Evolutionary conservation across 2,888 invertebrate species (phyloP), one percentile per base, ranked within the genome.

Genomic region (Papilio elwesi): DNA sequence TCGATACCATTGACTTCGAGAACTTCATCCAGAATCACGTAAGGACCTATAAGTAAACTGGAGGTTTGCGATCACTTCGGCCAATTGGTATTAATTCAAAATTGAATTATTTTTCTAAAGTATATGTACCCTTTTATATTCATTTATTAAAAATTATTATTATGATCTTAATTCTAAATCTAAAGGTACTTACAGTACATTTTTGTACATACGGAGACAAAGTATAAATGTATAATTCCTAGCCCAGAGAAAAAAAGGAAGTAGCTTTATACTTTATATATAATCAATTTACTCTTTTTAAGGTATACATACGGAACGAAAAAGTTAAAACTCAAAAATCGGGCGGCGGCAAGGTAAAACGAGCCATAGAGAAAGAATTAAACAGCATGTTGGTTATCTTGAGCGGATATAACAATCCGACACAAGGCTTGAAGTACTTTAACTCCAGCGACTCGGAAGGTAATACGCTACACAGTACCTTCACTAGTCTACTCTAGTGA

Each of bases 1-100:
- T 94, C 78, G 96, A 96, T 78, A 95, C 93, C 73, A 94, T 94
- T 77, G 94, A 94, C 78, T 98, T 98, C 84, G 98, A 98, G 87
- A 96, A 98, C 85, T 95, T 95, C 52, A 85, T 98, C 67, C 97
- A 97, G 82, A 97, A 98, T 26, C 26, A 26, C 4, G 26, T 26
- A 26, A 26, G 26, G 4, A 26, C 26, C 26, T 26, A 26, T 26
- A 26, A 26, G 26, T 26, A 26, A 26, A 26, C 26, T 2, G 26
- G 26, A 26, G 26, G 26, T 26, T 26, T 26, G 26, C 26, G 26
- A 26, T 26, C 26, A 26, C 4, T 26, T 2, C 4, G 26, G 4
- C 26, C 4, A 26, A 26, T 1, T 26, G 26, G 26, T 26, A 2
- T 26, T 26, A 26, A 26, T 26, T 26, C 26, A 26, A 26, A 26